These are phyloP conservation scores for Sterrhoptilus dennistouni DNA, from an alignment of 2,113 vertebrate genomes.

Conservation along the genomic window DNA sequence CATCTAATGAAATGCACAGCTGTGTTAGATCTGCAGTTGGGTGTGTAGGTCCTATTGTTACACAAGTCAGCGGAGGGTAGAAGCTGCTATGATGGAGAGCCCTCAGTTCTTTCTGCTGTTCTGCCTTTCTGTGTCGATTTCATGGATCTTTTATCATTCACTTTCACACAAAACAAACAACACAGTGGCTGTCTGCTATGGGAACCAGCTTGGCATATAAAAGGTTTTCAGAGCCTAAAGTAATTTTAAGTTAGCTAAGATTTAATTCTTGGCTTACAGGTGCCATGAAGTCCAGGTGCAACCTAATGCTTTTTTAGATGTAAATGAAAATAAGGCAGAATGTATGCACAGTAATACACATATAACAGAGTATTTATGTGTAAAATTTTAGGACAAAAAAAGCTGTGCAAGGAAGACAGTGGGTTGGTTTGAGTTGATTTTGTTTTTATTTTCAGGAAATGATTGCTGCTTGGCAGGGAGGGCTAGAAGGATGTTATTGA, in stretches of 20 bases:
- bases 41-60: conserved; percentile 89
- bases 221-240: conserved; percentile 80
- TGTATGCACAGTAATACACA: neutral
- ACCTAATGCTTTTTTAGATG: conserved; percentile 18
- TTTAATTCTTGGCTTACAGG: conserved; percentile 81
- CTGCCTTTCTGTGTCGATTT: conserved; percentile 99
- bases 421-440: neutral
- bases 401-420: neutral
- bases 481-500: neutral
- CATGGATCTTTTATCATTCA: conserved; percentile 99
- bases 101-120: conserved; percentile 93
- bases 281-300: conserved; percentile 60
- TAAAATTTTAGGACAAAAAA: neutral
- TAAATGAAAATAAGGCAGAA: neutral
- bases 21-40: conserved; percentile 90
- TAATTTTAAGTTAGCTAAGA: conserved; percentile 81
- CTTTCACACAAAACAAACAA: conserved; percentile 99
- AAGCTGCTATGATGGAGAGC: conserved; percentile 94
- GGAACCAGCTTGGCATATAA: conserved; percentile 85
- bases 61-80: conserved; percentile 88
- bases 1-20: conserved; percentile 91
- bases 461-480: neutral
- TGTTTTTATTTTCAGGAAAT: neutral
- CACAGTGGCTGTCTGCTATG: conserved; percentile 94
- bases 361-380: neutral